Evolutionary conservation across 2,113 vertebrate species (phyloP), one percentile per base, ranked within the genome.

Genomic region (Paratilapia polleni): DNA sequence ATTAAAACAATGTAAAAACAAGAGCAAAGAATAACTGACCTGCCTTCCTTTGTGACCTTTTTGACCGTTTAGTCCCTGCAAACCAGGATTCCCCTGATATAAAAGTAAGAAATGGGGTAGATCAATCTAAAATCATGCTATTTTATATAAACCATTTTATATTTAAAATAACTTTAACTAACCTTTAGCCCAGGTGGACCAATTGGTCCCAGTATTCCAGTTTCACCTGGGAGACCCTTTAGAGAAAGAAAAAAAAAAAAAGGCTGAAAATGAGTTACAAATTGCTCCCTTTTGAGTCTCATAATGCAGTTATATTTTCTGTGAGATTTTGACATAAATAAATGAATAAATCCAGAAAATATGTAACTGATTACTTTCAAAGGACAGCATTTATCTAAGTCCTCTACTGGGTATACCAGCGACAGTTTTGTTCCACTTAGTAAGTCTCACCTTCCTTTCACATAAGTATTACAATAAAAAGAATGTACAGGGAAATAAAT

Each of bases 151-250:
- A 20, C 2, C 11, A 28, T 14, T 70, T 59, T 8, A 13, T 12
- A 6, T 38, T 77, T 60, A 4, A 54, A 78, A 85, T 17, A 0
- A 75, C 58, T 62, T 63, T 2, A 59, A 88, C 66, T 41, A 73
- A 96, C 96, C 89, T 96, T 96, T 7, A 70, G 36, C 24, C 96
- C 96, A 12, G 87, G 83, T 74, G 88, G 91, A 19, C 96, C 96
- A 3, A 36, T 24, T 1, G 81, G 60, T 43, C 96, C 96, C 6
- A 8, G 66, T 10, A 89, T 56, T 24, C 96, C 96, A 14, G 3
- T 36, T 12, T 82, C 79, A 64, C 96, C 96, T 63, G 77, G 41
- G 6, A 89, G 36, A 41, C 95, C 96, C 96, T 96, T 62, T 14
- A 61, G 2, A 36, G 38, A 49, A 85, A 74, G 15, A 60, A 56